Base-by-base conservation (phyloP, 2,888 invertebrate species). In the Drosophila subsilvestris region DNA sequence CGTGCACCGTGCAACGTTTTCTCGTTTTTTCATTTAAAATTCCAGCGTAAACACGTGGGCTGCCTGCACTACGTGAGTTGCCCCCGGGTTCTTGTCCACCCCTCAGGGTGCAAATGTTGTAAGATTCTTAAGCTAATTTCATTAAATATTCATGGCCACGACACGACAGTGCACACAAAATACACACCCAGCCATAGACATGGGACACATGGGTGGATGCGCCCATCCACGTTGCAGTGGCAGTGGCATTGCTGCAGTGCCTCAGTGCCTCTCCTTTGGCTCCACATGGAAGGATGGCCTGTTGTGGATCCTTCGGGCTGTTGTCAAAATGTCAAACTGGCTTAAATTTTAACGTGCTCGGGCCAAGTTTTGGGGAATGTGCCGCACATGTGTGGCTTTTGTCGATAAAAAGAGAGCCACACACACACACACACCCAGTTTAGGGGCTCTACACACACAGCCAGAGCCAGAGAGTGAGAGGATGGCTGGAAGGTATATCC, bases 81-180 rank as follows among this genome's bases (percentile, higher is more conserved):
- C 47, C 42, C 3, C 37, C 18, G 14, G 17, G 74, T 50, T 12
- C 37, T 55, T 54, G 62, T 56, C 22, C 22, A 22, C 22, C 22
- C 22, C 22, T 22, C 22, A 3, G 72, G 29, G 77, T 55, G 70
- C 57, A 63, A 66, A 49, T 73, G 74, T 74, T 76, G 81, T 69
- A 79, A 74, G 81, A 65, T 74, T 71, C 84, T 80, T 73, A 80
- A 75, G 76, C 86, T 86, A 86, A 86, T 86, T 85, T 86, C 85
- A 86, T 86, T 86, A 85, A 85, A 81, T 80, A 86, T 86, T 86
- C 86, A 86, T 79, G 80, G 81, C 78, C 76, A 83, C 66, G 73
- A 47, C 63, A 62, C 76, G 75, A 66, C 78, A 77, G 79, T 75
- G 76, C 68, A 71, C 51, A 67, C 45, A 55, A 50, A 50, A n/a